These are phyloP conservation scores for Centropus unirufus DNA, from an alignment of 2,113 vertebrate species.

Conservation along the genomic window DNA sequence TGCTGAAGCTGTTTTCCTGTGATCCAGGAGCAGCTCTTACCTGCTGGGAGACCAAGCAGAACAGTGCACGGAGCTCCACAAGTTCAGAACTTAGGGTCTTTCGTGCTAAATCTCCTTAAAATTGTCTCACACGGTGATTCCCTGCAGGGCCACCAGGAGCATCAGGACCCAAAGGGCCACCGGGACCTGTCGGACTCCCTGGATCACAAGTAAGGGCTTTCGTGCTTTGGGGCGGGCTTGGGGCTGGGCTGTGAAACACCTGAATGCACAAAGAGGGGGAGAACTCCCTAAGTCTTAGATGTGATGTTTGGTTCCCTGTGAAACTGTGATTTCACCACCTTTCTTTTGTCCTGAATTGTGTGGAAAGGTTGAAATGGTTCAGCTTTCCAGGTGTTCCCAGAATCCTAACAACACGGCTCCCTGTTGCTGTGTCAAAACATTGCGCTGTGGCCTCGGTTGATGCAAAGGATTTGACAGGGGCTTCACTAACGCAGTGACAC, in stretches of 20 bases:
- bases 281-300: not conserved
- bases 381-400: not conserved
- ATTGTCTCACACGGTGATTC: slow-evolving; percentile 22
- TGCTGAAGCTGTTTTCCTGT: not conserved
- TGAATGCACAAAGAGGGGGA: not conserved
- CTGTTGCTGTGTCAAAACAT: slow-evolving; percentile 25
- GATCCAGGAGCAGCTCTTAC: not conserved
- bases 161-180: slow-evolving; percentile 82
- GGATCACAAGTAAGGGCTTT: slow-evolving; percentile 84
- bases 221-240: not conserved
- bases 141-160: slow-evolving; percentile 79
- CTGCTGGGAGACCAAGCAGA: not conserved
- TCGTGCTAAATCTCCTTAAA: not conserved
- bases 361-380: not conserved
- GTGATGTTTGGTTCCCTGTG: not conserved
- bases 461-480: slow-evolving; percentile 19
- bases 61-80: not conserved
- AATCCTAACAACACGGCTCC: not conserved
- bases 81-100: not conserved
- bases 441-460: not conserved
- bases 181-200: slow-evolving; percentile 81
- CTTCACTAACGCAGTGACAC: not conserved
- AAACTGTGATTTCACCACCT: not conserved
- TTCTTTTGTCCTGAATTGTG: not conserved
- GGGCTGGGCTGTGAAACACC: not conserved